Evolutionary conservation across 2,888 invertebrate species (phyloP), one percentile per base, ranked within the genome.

Genomic region (Aspidapion aeneum): DNA sequence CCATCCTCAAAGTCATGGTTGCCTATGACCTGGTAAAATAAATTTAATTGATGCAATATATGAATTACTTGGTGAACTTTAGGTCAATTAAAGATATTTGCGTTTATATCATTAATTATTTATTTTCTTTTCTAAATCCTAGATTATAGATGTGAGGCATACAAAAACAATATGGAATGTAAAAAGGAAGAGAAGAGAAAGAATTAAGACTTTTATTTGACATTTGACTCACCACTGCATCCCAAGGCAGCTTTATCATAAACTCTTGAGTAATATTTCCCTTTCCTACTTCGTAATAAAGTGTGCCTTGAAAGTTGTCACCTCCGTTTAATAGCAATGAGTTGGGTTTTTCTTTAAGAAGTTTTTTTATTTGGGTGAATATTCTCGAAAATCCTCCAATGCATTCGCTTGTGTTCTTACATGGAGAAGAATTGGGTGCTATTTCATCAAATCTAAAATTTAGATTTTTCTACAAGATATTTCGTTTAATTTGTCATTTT

Each of bases 1-100:
- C 86, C 87, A 71, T 90, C 85, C 75, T 94, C 94, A 73, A 95
- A 94, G 77, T 94, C 94, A 72, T 95, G 94, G 77, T 94, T 94
- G 0, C 94, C 94, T 9, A 94, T 76, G 0, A 90, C 90, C 93
- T 94, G 74, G 17, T 68, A n/a, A n/a, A n/a, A n/a, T n/a, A n/a
- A n/a, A n/a, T n/a, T n/a, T n/a, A n/a, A n/a, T n/a, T n/a, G n/a
- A n/a, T n/a, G n/a, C n/a, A n/a, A n/a, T n/a, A n/a, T n/a, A n/a
- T n/a, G n/a, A n/a, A n/a, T n/a, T n/a, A n/a, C n/a, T n/a, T n/a
- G n/a, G n/a, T n/a, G n/a, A n/a, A n/a, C n/a, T n/a, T n/a, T n/a
- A n/a, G n/a, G n/a, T n/a, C n/a, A n/a, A n/a, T n/a, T n/a, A n/a
- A n/a, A n/a, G n/a, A n/a, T n/a, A n/a, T n/a, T n/a, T n/a, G n/a